Evolutionary conservation across 2,888 invertebrate genomes (phyloP), one percentile per base, ranked within the genome.

Genomic region (Drosophila atripex): DNA sequence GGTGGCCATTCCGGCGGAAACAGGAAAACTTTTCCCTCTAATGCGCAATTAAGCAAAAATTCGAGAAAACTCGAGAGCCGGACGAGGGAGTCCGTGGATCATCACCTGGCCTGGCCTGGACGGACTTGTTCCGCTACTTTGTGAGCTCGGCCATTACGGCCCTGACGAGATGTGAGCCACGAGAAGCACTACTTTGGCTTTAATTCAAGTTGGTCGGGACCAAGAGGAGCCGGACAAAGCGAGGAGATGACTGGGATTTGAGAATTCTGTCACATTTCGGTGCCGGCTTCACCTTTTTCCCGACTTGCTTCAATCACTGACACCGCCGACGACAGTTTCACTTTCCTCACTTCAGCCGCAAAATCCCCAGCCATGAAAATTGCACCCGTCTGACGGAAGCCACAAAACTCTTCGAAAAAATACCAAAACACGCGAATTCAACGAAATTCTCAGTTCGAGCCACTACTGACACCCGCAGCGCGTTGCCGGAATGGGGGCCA

Each of bases 41-140:
- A 60, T 75, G 78, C 78, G 80, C 73, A 75, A 80, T 80, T 77
- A 83, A 77, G 55, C 60, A 59, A 64, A 77, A 65, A 65, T 65
- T 72, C 63, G 49, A 43, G 55, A 49, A 43, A 57, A 49, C 56
- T 61, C 55, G 52, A 1, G 18, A 25, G 14, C 14, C 35, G 9
- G 12, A 9, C 25, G 21, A 1, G 9, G 14, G 5, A 12, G 23
- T 35, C n/a, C n/a, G 64, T 28, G 51, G 63, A 64, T 51, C 63
- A 63, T 64, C 64, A 52, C 64, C 35, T 35, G 35, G 35, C 35
- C 30, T 9, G 30, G 30, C 35, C 35, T n/a, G 32, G 2, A 32
- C 32, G 12, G 2, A 32, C 32, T 32, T 32, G n/a, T 14, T 35
- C 35, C 7, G 35, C n/a, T 35, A 35, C 35, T 35, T 35, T 35